Conservation (phyloP, 2,888 invertebrate genomes). For the Polydesmus complanatus region DNA sequence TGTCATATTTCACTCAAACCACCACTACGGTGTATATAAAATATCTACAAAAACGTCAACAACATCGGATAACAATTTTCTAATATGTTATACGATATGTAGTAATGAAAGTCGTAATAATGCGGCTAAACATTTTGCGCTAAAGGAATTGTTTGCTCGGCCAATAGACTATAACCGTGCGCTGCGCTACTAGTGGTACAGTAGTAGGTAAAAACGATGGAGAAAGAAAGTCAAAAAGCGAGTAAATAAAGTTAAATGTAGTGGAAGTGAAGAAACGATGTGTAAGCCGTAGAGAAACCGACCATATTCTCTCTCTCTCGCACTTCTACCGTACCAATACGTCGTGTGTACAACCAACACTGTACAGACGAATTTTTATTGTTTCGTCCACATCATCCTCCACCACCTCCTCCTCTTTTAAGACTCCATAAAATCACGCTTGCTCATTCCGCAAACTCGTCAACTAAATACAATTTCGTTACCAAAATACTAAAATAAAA, state of each 20-base stretch:
- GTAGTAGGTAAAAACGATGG: no score
- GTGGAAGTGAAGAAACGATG: neutral
- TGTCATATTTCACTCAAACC: no score
- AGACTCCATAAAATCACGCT: neutral
- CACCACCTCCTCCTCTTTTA: neutral
- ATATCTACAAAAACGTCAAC: no score
- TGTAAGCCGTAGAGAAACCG: neutral
- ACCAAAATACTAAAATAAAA: neutral
- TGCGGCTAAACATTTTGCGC: neutral
- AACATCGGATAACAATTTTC: neutral
- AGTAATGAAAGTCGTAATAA: neutral
- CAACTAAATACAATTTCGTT: neutral
- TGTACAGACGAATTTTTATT: neutral
- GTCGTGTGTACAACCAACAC: no score
- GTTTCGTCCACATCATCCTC: neutral
- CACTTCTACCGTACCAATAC: no score
- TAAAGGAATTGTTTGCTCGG: neutral
- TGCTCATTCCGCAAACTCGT: neutral
- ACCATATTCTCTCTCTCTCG: no score
- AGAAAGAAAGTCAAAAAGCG: neutral
- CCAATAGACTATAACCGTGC: neutral
- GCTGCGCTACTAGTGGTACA: no score
- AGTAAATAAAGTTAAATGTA: constrained; percentile 1
- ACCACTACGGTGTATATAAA: no score
- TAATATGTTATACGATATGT: neutral